These are phyloP conservation scores for Morone saxatilis DNA, from an alignment of 2,113 vertebrate species.

Conservation along the genomic window DNA sequence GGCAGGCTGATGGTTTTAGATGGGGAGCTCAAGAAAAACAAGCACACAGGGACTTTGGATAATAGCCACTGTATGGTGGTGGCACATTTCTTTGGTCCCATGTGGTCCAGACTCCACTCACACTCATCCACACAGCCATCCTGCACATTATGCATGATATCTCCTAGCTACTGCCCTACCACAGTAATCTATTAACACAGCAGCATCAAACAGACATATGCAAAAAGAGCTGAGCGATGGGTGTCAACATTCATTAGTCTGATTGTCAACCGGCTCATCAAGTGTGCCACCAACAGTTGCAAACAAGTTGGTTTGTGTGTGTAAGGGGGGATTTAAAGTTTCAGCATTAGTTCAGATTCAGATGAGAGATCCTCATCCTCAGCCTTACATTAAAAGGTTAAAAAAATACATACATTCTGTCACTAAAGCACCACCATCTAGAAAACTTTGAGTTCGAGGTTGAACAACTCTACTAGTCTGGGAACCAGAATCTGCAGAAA, in stretches of 20 bases:
- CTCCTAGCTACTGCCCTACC: not conserved
- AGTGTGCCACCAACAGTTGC: not conserved
- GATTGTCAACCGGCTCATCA: conserved; percentile 19
- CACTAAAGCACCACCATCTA: not conserved
- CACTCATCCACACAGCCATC: conserved; percentile 12
- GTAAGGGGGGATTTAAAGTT: not conserved
- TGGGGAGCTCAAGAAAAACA: conserved; percentile 47
- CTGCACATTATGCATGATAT: conserved; percentile 37
- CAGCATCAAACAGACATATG: conserved; percentile 19
- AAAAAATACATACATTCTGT: not conserved
- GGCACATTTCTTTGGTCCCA: not conserved
- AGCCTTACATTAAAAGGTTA: not conserved
- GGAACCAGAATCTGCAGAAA: too few species aligned
- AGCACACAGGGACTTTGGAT: conserved; percentile 33
- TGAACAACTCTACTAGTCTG: too few species aligned
- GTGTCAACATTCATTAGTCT: conserved; percentile 44
- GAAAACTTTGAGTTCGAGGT: not conserved
- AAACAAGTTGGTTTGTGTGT: not conserved
- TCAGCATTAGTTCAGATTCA: not conserved
- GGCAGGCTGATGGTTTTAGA: conserved; percentile 56
- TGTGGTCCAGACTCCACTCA: conserved; percentile 10
- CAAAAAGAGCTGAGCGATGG: not conserved
- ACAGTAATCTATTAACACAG: conserved; percentile 41
- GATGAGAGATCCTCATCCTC: not conserved
- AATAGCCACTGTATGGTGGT: conserved; percentile 29